These are phyloP conservation scores for Agapetus fuscipes DNA, from an alignment of 2,888 invertebrate genomes.

Conservation along the genomic window DNA sequence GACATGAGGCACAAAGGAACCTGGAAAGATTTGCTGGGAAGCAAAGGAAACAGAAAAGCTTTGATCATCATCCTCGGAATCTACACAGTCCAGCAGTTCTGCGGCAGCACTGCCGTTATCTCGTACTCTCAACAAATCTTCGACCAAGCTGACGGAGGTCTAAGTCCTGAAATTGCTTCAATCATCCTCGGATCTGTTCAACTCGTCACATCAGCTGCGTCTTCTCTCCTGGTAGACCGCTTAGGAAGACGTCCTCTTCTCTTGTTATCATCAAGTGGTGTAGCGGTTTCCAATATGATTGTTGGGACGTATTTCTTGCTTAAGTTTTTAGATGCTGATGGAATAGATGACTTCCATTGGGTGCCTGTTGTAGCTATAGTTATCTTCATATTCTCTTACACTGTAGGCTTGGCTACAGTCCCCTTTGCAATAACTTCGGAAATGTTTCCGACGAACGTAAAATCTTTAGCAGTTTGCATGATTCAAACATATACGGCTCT, in stretches of 20 bases:
- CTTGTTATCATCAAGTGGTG: constrained; percentile 46
- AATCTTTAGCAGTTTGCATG: constrained; percentile 54
- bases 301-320: constrained; percentile 48
- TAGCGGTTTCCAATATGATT: constrained; percentile 42
- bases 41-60: constrained; percentile 45
- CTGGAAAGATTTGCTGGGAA: constrained; percentile 39
- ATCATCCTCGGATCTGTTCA: constrained; percentile 46
- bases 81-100: constrained; percentile 53
- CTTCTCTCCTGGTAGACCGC: constrained; percentile 49
- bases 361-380: constrained; percentile 50
- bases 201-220: constrained; percentile 44
- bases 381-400: constrained; percentile 51
- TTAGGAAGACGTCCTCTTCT: constrained; percentile 52
- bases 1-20: constrained; percentile 43
- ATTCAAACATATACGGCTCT: constrained; percentile 51
- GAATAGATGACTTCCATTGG: constrained; percentile 40
- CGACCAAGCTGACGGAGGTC: constrained; percentile 27
- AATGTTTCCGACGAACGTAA: constrained; percentile 53
- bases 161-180: constrained; percentile 41
- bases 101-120: constrained; percentile 50
- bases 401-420: constrained; percentile 52
- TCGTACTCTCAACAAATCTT: constrained; percentile 54
- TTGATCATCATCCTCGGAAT: constrained; percentile 49
- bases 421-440: constrained; percentile 55
- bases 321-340: constrained; percentile 37